Percentiles rank a stretch among this genome's conserved stretches.
Evolutionary conservation across 2,797 vertebrate species (phyloP).

Genomic region (Tadarida brasiliensis): DNA sequence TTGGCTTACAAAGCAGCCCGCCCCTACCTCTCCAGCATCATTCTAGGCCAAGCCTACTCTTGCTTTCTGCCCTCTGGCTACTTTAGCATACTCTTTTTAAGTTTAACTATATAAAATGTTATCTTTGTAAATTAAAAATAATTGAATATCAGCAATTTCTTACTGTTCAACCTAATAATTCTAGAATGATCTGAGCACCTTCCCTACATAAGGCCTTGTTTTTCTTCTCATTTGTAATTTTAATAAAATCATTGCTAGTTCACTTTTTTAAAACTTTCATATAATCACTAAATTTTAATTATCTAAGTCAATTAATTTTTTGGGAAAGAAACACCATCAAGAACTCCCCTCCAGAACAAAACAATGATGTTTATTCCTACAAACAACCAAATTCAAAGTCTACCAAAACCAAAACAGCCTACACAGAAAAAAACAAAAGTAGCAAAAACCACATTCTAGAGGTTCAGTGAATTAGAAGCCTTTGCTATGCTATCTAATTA

Average conservation of each 20-base stretch:
- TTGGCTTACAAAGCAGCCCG: background rate
- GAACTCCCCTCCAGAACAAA: slow-evolving; percentile 83
- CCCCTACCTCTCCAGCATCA: background rate
- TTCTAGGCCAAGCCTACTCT: background rate
- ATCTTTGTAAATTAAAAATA: background rate
- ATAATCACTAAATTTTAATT: slow-evolving; percentile 83
- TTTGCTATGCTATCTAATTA: slow-evolving; percentile 86
- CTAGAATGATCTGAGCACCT: background rate
- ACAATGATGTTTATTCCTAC: slow-evolving; percentile 84
- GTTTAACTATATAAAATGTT: background rate
- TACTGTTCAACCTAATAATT: background rate
- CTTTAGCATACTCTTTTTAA: background rate
- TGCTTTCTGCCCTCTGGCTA: background rate
- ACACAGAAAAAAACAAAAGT: slow-evolving; percentile 79
- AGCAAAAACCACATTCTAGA: slow-evolving; percentile 91
- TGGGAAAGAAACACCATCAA: slow-evolving; percentile 74
- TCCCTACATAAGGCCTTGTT: background rate
- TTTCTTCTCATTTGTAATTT: slow-evolving; percentile 74
- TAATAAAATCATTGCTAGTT: slow-evolving; percentile 84
- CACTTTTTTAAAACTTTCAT: slow-evolving; percentile 65
- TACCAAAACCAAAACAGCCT: slow-evolving; percentile 61
- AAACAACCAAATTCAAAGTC: slow-evolving; percentile 70
- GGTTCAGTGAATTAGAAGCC: slow-evolving; percentile 91
- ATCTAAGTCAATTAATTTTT: slow-evolving; percentile 71
- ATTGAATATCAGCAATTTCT: background rate